Evolutionary conservation across 2,888 invertebrate genomes (phyloP).

Genomic region (Pseudococcus jackbeardsleyi): DNA sequence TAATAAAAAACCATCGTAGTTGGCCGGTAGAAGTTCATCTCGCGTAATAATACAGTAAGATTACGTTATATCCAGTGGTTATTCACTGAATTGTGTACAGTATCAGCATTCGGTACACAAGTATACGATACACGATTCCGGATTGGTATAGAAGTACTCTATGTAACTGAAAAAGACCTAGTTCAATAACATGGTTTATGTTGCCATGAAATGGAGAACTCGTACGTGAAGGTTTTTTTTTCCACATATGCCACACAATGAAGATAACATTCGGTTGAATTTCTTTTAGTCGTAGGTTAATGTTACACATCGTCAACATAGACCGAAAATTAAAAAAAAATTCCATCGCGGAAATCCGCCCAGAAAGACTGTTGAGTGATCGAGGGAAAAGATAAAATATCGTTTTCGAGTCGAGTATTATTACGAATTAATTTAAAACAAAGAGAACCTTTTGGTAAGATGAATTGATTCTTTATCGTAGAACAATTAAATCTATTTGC

Average conservation of each 20-base stretch:
- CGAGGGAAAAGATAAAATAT: neutral
- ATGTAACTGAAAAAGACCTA: neutral
- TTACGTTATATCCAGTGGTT: neutral
- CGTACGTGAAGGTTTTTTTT: neutral
- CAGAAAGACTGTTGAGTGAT: neutral
- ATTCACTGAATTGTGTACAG: neutral
- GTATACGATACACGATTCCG: no score
- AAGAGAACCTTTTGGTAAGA: neutral
- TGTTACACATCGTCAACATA: neutral
- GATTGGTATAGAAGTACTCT: neutral
- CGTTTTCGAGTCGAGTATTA: neutral
- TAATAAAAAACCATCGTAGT: no score
- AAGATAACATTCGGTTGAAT: neutral
- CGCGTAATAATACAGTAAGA: neutral
- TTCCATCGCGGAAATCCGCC: neutral
- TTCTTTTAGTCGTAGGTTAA: neutral
- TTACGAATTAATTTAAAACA: neutral
- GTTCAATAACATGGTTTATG: conserved; percentile 12
- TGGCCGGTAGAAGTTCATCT: neutral
- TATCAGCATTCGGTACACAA: neutral
- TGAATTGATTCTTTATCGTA: neutral
- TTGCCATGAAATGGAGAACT: neutral
- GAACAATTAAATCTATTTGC: neutral
- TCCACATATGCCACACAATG: neutral
- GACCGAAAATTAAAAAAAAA: neutral